Conservation (phyloP, 2,797 vertebrate genomes). For the Pyrrhura leucotis region DNA sequence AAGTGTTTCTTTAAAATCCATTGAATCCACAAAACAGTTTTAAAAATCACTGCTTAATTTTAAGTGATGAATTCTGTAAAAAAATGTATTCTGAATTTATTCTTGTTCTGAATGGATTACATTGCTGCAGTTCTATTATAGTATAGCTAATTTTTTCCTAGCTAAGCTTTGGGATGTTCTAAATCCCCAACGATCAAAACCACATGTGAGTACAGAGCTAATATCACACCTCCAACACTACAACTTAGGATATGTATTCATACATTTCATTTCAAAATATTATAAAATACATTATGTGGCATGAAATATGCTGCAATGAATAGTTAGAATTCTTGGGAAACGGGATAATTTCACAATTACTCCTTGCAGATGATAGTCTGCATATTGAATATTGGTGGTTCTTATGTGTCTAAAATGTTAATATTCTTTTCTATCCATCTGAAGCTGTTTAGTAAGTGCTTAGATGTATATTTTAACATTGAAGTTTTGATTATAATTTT, state of each 20-base stretch:
- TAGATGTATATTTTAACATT: not conserved
- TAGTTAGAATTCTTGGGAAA: constrained; percentile 40
- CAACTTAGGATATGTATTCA: constrained; percentile 43
- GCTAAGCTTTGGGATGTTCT: constrained; percentile 43
- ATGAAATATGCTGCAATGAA: constrained; percentile 29
- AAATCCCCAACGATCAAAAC: constrained; percentile 53
- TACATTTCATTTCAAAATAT: constrained; percentile 68
- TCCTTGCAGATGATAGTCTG: constrained; percentile 31
- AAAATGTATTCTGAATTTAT: not conserved
- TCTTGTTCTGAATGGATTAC: constrained; percentile 35
- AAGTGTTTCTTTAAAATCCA: constrained; percentile 30
- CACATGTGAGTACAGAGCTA: constrained; percentile 33
- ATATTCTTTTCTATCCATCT: not conserved
- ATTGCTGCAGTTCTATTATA: not conserved
- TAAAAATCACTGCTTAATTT: constrained; percentile 1
- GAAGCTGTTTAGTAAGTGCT: not conserved
- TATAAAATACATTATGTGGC: constrained; percentile 28
- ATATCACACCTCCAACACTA: constrained; percentile 70
- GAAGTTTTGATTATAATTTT: not conserved
- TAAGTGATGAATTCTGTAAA: not conserved
- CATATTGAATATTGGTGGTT: constrained; percentile 10
- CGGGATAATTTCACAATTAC: constrained; percentile 58
- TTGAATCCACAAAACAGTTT: not conserved
- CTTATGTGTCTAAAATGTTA: constrained; percentile 6
- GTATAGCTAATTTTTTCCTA: not conserved